Conservation (phyloP, 2,113 vertebrate species). For the Triplophysa rosa region DNA sequence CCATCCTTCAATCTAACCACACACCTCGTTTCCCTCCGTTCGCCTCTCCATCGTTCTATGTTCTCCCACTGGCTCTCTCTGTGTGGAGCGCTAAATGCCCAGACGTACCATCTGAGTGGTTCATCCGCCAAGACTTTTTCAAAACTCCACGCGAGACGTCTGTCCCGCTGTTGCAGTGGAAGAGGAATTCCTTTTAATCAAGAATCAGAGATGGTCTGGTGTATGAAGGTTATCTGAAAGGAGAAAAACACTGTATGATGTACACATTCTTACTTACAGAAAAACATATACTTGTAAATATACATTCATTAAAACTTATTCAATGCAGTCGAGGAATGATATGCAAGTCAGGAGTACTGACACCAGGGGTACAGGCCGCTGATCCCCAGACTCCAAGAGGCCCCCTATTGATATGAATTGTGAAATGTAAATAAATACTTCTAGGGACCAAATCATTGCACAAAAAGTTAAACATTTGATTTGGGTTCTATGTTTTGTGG, state of each 20-base stretch:
- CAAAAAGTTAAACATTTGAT: no score
- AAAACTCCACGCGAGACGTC: slow-evolving; percentile 36
- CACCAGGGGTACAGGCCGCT: no score
- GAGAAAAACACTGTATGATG: slow-evolving; percentile 23
- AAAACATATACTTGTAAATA: slow-evolving; percentile 5
- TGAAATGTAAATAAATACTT: no score
- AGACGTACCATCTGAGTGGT: slow-evolving; percentile 45
- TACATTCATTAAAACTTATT: no score
- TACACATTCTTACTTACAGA: background rate
- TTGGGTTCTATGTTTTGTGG: no score
- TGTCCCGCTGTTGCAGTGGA: slow-evolving; percentile 27
- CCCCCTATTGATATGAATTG: no score
- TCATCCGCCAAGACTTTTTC: slow-evolving; percentile 31
- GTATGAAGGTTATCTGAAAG: slow-evolving; percentile 39
- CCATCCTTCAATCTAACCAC: background rate
- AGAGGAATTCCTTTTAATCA: slow-evolving; percentile 25
- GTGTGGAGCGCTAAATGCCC: slow-evolving; percentile 49
- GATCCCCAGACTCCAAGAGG: no score
- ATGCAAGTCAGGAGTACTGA: no score
- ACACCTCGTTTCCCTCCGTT: slow-evolving; percentile 1
- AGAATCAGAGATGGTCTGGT: slow-evolving; percentile 44
- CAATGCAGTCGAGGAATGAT: no score
- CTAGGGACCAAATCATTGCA: no score
- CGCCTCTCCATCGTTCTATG: background rate
- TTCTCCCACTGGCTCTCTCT: slow-evolving; percentile 31